Conservation (phyloP, 2,888 invertebrate genomes). For the Acrobasis consociella region DNA sequence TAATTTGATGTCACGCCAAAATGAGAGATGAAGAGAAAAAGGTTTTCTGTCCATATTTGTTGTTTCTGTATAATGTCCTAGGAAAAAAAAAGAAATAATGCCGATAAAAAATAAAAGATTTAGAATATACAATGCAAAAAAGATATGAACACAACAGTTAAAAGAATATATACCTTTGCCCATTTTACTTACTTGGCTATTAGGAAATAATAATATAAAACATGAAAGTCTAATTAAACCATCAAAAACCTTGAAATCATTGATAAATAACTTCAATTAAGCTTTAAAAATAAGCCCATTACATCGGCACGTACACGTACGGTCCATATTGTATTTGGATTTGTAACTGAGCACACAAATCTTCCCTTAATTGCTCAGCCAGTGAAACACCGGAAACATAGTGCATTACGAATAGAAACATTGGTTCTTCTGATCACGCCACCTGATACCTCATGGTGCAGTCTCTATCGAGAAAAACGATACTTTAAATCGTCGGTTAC, state of each 20-base stretch:
- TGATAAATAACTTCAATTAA: slow-evolving; percentile 16
- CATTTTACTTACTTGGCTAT: too few relatives aligned
- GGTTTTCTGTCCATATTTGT: too few relatives aligned
- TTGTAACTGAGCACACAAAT: slow-evolving; percentile 36
- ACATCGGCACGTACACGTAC: background rate
- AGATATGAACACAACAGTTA: too few relatives aligned
- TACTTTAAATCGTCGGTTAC: too few relatives aligned
- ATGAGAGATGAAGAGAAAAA: too few relatives aligned
- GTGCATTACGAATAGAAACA: slow-evolving; percentile 71
- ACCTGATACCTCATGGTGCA: slow-evolving; percentile 56
- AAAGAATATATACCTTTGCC: too few relatives aligned
- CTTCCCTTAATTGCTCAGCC: slow-evolving; percentile 42
- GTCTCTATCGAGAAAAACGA: too few relatives aligned
- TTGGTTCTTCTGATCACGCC: slow-evolving; percentile 67
- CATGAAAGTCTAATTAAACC: background rate
- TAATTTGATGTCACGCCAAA: too few relatives aligned
- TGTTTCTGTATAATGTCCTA: too few relatives aligned
- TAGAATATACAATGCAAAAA: too few relatives aligned
- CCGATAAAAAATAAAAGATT: too few relatives aligned
- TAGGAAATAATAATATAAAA: background rate
- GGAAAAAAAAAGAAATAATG: too few relatives aligned
- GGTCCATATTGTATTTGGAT: slow-evolving; percentile 26
- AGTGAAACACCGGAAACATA: slow-evolving; percentile 64
- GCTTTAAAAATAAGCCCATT: slow-evolving; percentile 20
- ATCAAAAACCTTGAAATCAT: background rate